Conservation (phyloP, 2,888 invertebrate species). For the Drosophila suboccidentalis region DNA sequence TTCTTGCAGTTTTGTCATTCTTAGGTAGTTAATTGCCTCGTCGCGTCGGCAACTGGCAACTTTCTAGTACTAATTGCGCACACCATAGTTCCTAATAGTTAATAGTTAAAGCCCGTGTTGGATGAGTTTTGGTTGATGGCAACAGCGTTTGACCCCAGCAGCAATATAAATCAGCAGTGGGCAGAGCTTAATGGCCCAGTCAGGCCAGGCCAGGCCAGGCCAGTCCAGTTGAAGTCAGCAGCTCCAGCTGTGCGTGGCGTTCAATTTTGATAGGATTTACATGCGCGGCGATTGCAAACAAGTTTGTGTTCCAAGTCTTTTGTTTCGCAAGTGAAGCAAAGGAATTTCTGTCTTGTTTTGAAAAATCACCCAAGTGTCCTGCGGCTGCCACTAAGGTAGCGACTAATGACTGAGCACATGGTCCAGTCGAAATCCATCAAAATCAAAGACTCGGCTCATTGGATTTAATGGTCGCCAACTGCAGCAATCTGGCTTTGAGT, state of each 20-base stretch:
- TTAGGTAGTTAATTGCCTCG: slow-evolving; percentile 53
- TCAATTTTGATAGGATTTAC: slow-evolving; percentile 64
- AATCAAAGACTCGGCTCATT: slow-evolving; percentile 45
- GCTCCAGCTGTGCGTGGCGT: slow-evolving; percentile 70
- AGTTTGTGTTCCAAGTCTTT: slow-evolving; percentile 68
- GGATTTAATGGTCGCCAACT: slow-evolving; percentile 38
- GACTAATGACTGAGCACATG: slow-evolving; percentile 56
- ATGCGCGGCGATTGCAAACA: slow-evolving; percentile 47
- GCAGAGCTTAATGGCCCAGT: slow-evolving; percentile 45
- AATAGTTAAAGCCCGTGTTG: slow-evolving; percentile 41
- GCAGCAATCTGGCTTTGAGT: slow-evolving; percentile 15
- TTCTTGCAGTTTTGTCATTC: slow-evolving; percentile 53
- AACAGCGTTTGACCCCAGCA: slow-evolving; percentile 65
- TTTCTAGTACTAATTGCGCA: slow-evolving; percentile 66
- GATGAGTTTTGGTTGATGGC: slow-evolving; percentile 62
- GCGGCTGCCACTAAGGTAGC: slow-evolving; percentile 45
- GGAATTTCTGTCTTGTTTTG: slow-evolving; percentile 51
- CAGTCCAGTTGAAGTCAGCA: slow-evolving; percentile 18
- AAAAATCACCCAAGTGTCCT: slow-evolving; percentile 69
- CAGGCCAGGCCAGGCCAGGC: slow-evolving; percentile 5
- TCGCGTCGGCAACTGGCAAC: slow-evolving; percentile 6
- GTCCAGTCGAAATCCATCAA: slow-evolving; percentile 67
- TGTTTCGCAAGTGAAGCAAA: slow-evolving; percentile 42
- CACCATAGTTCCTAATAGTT: slow-evolving; percentile 57
- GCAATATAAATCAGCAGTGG: slow-evolving; percentile 68